These are phyloP conservation scores for Anastrepha ludens DNA, from an alignment of 1,140 invertebrate genomes.

Conservation along the genomic window DNA sequence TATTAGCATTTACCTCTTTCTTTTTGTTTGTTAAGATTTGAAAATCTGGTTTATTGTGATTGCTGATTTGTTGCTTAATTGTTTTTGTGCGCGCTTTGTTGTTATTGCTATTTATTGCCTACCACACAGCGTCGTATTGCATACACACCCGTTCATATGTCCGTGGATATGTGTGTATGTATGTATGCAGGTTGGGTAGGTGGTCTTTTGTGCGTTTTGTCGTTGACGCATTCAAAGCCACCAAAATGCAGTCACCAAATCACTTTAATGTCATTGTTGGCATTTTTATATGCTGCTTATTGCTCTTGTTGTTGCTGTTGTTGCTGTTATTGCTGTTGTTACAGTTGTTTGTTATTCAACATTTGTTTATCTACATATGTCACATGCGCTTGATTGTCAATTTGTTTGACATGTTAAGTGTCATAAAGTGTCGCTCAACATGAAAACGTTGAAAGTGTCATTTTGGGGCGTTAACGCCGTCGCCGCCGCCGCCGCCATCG, in stretches of 20 bases:
- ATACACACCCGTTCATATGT: neutral
- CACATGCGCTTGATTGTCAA: constrained; percentile 46
- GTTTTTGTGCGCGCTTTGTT: neutral
- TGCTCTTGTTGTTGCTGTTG: neutral
- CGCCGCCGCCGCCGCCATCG: neutral
- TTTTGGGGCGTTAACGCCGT: constrained; percentile 13
- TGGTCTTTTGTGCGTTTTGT: constrained; percentile 33
- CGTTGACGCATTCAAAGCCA: constrained; percentile 1
- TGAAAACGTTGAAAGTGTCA: constrained; percentile 40
- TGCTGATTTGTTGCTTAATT: constrained; percentile 35
- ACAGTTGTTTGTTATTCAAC: neutral
- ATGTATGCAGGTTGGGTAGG: neutral
- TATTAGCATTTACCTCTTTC: neutral
- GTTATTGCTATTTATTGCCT: neutral
- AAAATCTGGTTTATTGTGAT: constrained; percentile 3
- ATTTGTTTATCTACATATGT: constrained; percentile 52
- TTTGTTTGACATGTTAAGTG: constrained; percentile 54
- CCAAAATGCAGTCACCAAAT: constrained; percentile 47
- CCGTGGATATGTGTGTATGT: no score
- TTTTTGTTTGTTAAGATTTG: neutral
- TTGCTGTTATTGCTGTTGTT: neutral
- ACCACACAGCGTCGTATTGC: neutral
- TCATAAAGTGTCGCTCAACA: constrained; percentile 53
- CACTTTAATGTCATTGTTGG: constrained; percentile 49
- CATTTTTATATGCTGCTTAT: constrained; percentile 38